Evolutionary conservation across 2,113 vertebrate species (phyloP), one percentile per base, ranked within the genome.

Genomic region (Oenanthe oenanthe): DNA sequence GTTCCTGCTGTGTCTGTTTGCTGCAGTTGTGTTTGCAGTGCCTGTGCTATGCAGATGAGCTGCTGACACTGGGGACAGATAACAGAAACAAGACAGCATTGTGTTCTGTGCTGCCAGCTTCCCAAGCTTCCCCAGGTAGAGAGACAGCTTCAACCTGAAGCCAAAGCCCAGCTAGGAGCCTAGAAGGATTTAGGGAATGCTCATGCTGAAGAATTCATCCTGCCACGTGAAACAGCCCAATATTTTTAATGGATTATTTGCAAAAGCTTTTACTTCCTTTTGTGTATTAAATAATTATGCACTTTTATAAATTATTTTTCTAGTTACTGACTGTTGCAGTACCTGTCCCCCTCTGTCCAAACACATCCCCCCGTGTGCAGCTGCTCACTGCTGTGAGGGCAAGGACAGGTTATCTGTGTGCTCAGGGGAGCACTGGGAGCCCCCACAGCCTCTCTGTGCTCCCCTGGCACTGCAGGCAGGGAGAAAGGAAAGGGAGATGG

Each of bases 31-130:
- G 53, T 16, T 17, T 28, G 63, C 2, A 61, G 75, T 75, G 71
- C 4, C 72, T 71, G 88, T 87, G 77, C 85, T 36, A 48, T 31
- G 75, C 90, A 92, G 89, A 95, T 31, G 85, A 91, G 84, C 68
- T 88, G 80, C 85, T 93, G 89, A 56, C 88, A 51, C 85, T 80
- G 79, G n/a, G 68, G 68, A 88, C 73, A 84, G 81, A 89, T 21
- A 76, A n/a, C 1, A 53, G 67, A 73, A 90, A 96, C 90, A 97
- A 51, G 50, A 38, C 67, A 66, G 57, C 17, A 58, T 10, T 88
- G 88, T 88, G 51, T 24, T 28, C 72, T 63, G 50, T 15, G 48
- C 66, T 36, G 56, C 17, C 48, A 45, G 42, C 8, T 56, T 67
- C 67, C 54, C 34, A 7, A 18, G 40, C 13, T 36, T 17, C 45